Conservation (phyloP, 1,140 invertebrate species). For the Bombus consobrinus region DNA sequence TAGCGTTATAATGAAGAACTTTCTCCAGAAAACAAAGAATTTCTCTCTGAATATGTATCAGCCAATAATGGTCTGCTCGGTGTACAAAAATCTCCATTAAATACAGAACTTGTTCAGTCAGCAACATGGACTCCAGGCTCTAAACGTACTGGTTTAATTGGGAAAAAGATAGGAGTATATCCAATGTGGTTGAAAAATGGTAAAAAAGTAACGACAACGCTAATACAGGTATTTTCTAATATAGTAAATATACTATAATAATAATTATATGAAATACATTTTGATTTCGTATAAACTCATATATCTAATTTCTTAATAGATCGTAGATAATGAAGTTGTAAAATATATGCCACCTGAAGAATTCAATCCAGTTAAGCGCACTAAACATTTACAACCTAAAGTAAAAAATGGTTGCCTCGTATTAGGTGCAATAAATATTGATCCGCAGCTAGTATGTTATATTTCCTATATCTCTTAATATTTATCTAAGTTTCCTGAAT, state of each 20-base stretch:
- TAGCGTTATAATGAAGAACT: slow-evolving; percentile 88
- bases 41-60: slow-evolving; percentile 90
- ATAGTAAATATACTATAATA: neutral
- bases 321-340: slow-evolving; percentile 98
- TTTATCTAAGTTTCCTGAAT: neutral
- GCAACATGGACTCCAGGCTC: slow-evolving; percentile 86
- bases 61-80: slow-evolving; percentile 85
- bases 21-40: slow-evolving; percentile 91
- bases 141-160: slow-evolving; percentile 92
- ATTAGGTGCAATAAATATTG: slow-evolving; percentile 94
- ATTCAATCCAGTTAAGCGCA: slow-evolving; percentile 85
- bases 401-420: slow-evolving; percentile 88
- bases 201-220: slow-evolving; percentile 88
- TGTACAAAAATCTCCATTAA: slow-evolving; percentile 79
- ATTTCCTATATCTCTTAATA: neutral
- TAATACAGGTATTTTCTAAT: slow-evolving; percentile 89
- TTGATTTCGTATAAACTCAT: neutral
- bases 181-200: slow-evolving; percentile 96
- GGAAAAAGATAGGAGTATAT: slow-evolving; percentile 95
- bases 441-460: slow-evolving; percentile 87
- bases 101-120: slow-evolving; percentile 84
- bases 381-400: slow-evolving; percentile 72
- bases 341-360: slow-evolving; percentile 94
- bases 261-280: slow-evolving; percentile 17
- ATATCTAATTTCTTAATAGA: slow-evolving; percentile 83